Percentiles rank a stretch among this genome's conserved stretches.
Conservation (phyloP, 2,113 vertebrate genomes). For the Machaerirhynchus nigripectus region DNA sequence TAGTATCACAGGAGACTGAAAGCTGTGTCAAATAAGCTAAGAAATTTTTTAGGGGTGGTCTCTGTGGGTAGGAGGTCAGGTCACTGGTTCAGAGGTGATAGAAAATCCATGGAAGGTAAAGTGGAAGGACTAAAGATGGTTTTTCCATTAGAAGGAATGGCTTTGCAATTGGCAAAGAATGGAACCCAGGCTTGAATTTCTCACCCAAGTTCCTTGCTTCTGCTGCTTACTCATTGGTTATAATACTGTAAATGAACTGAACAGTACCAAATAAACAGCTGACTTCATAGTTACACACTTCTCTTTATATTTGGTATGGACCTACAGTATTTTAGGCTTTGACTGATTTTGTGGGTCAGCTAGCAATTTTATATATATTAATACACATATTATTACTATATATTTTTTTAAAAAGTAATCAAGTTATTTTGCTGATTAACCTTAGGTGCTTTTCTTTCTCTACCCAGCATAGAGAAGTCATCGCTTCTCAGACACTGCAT, state of each 20-base stretch:
- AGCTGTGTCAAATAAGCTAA: background rate
- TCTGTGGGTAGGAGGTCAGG: background rate
- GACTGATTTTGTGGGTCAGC: background rate
- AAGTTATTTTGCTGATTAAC: background rate
- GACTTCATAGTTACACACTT: background rate
- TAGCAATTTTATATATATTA: background rate
- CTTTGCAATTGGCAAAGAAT: background rate
- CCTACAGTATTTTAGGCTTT: background rate
- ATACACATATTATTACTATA: background rate
- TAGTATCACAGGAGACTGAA: background rate
- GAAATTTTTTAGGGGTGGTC: background rate
- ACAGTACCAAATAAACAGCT: background rate
- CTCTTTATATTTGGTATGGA: background rate
- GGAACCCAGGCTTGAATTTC: background rate
- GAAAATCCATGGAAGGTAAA: background rate
- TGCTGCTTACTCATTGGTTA: background rate
- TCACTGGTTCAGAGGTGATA: background rate
- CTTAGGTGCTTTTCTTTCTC: background rate
- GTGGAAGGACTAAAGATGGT: background rate
- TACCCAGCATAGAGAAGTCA: background rate
- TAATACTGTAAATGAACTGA: background rate
- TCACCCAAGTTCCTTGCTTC: background rate
- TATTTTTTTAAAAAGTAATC: background rate
- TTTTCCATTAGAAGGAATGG: background rate
- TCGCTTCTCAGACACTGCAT: background rate